These are phyloP conservation scores for Callospermophilus lateralis DNA, from an alignment of 2,113 vertebrate species.

Conservation along the genomic window DNA sequence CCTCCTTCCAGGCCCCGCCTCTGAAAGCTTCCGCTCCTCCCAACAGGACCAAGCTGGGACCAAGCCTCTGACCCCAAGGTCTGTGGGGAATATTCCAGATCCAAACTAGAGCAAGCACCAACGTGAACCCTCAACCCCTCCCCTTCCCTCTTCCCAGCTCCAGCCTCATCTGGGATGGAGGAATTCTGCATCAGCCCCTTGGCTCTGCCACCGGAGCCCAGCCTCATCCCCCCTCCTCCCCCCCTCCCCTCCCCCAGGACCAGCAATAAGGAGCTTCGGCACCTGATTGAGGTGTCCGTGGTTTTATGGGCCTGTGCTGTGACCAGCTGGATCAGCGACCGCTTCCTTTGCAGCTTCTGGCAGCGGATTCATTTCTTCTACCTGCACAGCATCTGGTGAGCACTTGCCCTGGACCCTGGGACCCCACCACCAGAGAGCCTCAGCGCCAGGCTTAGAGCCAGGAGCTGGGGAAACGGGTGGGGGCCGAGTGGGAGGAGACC, in stretches of 20 bases:
- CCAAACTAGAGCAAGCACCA: no score
- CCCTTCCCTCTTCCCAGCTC: background rate
- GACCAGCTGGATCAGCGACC: conserved; percentile 95
- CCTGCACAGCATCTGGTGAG: conserved; percentile 96
- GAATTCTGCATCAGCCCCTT: background rate
- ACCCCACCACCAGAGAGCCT: background rate
- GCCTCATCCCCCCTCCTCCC: background rate
- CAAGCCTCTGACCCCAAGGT: background rate
- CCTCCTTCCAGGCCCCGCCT: background rate
- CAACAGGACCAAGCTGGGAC: background rate
- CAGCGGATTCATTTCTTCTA: conserved; percentile 94
- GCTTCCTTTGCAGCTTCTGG: conserved; percentile 94
- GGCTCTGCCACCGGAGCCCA: background rate
- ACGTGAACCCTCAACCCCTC: rapidly evolving
- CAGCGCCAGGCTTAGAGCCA: background rate
- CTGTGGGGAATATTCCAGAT: background rate
- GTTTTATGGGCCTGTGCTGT: conserved; percentile 93
- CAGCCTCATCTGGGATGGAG: background rate
- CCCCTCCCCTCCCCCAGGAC: conserved; percentile 86
- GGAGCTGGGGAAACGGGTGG: background rate
- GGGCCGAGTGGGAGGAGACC: no score
- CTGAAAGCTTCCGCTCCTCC: background rate
- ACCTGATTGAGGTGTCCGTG: conserved; percentile 85
- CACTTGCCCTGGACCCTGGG: background rate
- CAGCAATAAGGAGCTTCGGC: conserved; percentile 87